These are phyloP conservation scores for Lepidotrigona ventralis DNA, from an alignment of 1,140 invertebrate species.

Conservation along the genomic window DNA sequence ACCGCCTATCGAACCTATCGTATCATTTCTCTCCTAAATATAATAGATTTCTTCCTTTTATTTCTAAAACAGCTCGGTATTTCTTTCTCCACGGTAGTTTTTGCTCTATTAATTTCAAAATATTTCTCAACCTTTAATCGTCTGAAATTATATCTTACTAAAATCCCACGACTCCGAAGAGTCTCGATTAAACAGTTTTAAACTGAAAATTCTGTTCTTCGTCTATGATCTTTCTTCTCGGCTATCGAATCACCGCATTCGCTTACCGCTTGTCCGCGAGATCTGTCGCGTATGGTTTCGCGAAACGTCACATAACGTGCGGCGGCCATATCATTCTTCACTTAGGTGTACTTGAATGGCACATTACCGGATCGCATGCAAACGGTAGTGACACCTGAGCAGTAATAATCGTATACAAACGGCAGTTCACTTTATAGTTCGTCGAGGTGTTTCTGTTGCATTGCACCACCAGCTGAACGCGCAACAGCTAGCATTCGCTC, in stretches of 20 bases:
- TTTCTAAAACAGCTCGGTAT: neutral
- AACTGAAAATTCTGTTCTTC: too few species aligned
- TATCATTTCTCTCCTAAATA: neutral
- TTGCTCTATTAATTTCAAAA: neutral
- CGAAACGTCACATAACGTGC: neutral
- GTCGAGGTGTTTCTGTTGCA: conserved; percentile 27
- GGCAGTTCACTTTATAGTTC: conserved; percentile 47
- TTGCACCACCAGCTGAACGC: neutral
- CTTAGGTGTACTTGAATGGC: conserved; percentile 15
- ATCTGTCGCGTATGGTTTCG: neutral
- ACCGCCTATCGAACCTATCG: neutral
- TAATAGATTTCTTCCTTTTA: neutral
- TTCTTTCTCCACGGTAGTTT: neutral
- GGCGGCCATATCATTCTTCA: conserved; percentile 21
- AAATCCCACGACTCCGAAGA: too few species aligned
- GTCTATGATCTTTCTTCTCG: too few species aligned
- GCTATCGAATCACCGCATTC: neutral
- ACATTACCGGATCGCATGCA: conserved; percentile 6
- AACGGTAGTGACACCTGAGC: conserved; percentile 51
- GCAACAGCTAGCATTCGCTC: neutral
- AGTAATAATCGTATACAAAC: conserved; percentile 52
- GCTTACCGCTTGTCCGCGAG: conserved; percentile 21
- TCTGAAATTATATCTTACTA: too few species aligned
- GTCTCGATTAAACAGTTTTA: too few species aligned
- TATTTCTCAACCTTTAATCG: too few species aligned